Conservation (phyloP, 2,888 invertebrate species). For the Trichacis sp. region DNA sequence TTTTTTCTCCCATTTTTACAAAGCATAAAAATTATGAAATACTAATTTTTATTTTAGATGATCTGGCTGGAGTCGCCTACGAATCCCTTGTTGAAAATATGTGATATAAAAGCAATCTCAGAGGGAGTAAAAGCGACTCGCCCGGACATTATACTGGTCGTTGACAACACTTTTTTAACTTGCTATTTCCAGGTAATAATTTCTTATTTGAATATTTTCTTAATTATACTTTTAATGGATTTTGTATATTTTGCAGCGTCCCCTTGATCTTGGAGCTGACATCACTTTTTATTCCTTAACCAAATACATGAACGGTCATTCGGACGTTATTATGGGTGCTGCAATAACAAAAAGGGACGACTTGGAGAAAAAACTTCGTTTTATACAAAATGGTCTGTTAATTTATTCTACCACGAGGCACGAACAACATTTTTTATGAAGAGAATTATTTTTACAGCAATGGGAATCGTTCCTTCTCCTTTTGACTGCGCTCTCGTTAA, state of each 20-base stretch:
- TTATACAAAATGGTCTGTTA: conserved; percentile 85
- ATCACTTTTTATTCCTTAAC: conserved; percentile 92
- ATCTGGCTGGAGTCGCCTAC: conserved; percentile 97
- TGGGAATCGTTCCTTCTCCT: conserved; percentile 95
- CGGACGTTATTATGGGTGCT: conserved; percentile 97
- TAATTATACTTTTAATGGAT: no score
- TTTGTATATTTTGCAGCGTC: no score
- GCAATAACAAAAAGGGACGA: conserved; percentile 80
- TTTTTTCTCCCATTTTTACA: no score
- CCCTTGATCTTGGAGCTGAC: conserved; percentile 91
- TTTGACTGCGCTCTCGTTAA: conserved; percentile 96
- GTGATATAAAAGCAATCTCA: conserved; percentile 82
- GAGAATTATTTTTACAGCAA: conserved; percentile 71
- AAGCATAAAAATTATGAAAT: no score
- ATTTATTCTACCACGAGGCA: not conserved
- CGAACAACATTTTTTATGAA: not conserved
- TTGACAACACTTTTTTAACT: conserved; percentile 95
- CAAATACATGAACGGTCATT: conserved; percentile 99
- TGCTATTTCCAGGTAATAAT: conserved; percentile 83
- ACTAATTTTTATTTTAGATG: conserved; percentile 77
- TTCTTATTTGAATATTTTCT: no score
- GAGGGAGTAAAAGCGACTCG: conserved; percentile 72
- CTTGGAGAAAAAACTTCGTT: conserved; percentile 80
- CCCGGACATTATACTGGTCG: conserved; percentile 78
- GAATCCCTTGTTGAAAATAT: conserved; percentile 93